Base-by-base conservation (phyloP, 2,797 vertebrate genomes). In the Pelochelys cantorii region DNA sequence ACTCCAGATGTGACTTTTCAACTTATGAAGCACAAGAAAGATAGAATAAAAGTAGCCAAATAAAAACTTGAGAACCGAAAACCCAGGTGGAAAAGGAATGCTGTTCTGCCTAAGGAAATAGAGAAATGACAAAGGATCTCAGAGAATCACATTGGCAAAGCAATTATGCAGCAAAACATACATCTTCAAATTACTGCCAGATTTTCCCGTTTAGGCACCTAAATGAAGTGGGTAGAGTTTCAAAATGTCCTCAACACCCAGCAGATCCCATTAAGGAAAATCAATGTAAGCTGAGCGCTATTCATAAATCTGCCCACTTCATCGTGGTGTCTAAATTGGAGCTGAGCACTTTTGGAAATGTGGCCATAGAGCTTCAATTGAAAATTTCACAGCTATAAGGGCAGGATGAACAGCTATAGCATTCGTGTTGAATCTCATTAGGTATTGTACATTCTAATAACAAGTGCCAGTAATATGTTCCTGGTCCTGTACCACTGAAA, bases 401-500 rank as follows among this genome's bases (percentile, higher is more conserved):
- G 7, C n/a, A 27, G 42, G 13, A 77, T 77, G 42, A 27, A 77
- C 10, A 42, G 71, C 10, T 74, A 42, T 3, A 81, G 1, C 23
- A 37, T 55, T 8, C 74, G 57, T 57, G 1, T 7, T 88, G 14
- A 78, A 84, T 90, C 82, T 75, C 4, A 2, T 8, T 42, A 1
- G 57, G 7, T 0, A 2, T 65, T 52, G 71, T 77, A 56, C 62
- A 74, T 80, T 93, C 78, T 90, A 83, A 60, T n/a, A 95, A 34
- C 57, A 86, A 27, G 75, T 34, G 37, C 2, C 20, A 84, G 10
- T 2, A 59, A n/a, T 29, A 17, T 65, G 53, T 7, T 52, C 25
- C 84, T 95, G 55, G 86, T n/a, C 84, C 93, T 92, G 55, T 22
- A 27, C 60, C 93, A 56, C 71, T 81, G n/a, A 84, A 87, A 17